A percentile compares a stretch with the other conserved stretches of the same genome.
These are phyloP conservation scores for Aphodius granarius DNA, from an alignment of 2,888 invertebrate genomes.

Conservation along the genomic window DNA sequence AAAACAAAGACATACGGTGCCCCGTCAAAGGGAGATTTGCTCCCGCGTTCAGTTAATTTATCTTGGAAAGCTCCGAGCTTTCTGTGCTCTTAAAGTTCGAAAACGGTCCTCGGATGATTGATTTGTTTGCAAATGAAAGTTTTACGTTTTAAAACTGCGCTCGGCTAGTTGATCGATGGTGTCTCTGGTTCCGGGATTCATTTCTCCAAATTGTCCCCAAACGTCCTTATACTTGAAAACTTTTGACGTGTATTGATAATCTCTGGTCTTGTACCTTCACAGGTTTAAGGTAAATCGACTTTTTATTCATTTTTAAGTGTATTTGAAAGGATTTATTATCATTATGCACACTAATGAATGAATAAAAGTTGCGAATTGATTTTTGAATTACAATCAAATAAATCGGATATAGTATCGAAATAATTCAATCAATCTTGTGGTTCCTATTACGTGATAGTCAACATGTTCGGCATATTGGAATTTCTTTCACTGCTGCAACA, in stretches of 20 bases:
- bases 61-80: background rate
- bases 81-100: background rate
- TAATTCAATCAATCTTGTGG: no score
- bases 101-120: background rate
- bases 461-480: background rate
- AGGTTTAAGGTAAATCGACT: background rate
- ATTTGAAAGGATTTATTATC: no score
- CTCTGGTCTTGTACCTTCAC: background rate
- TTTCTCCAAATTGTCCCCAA: background rate
- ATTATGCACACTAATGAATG: no score
- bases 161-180: background rate
- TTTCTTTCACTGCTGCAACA: background rate
- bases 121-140: background rate
- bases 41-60: background rate
- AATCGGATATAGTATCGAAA: no score
- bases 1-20: background rate
- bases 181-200: background rate
- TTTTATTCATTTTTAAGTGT: background rate
- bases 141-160: background rate
- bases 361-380: no score
- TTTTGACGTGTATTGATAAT: background rate
- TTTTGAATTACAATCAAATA: no score
- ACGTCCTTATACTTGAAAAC: background rate
- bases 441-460: background rate
- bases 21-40: background rate